These are phyloP conservation scores for Tenebrio molitor DNA, from an alignment of 1,140 invertebrate species.

Conservation along the genomic window DNA sequence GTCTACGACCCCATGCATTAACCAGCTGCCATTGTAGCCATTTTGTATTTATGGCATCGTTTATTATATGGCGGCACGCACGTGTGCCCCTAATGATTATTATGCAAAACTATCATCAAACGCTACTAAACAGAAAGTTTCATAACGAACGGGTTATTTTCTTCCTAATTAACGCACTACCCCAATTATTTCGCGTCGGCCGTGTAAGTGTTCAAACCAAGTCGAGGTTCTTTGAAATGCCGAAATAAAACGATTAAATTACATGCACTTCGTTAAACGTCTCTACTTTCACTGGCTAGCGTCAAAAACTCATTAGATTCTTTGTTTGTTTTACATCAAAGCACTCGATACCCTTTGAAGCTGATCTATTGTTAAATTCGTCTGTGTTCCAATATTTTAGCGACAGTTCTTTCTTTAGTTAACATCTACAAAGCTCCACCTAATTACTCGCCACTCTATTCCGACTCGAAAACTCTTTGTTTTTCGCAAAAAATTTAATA, in stretches of 20 bases:
- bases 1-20: too few relatives aligned
- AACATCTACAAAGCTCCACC: constrained; percentile 7
- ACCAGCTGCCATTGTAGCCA: too few relatives aligned
- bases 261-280: constrained; percentile 36
- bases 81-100: too few relatives aligned
- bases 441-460: constrained; percentile 25
- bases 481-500: too few relatives aligned
- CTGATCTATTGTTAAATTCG: constrained; percentile 32
- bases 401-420: constrained; percentile 28
- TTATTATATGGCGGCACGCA: not conserved
- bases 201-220: constrained; percentile 1
- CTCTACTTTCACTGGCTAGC: constrained; percentile 34
- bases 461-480: too few relatives aligned
- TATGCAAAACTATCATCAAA: too few relatives aligned
- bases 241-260: constrained; percentile 42
- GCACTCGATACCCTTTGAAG: constrained; percentile 36
- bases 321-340: constrained; percentile 45
- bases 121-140: too few relatives aligned
- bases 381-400: constrained; percentile 18
- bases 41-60: too few relatives aligned
- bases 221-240: constrained; percentile 10
- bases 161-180: not conserved
- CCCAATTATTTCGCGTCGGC: not conserved
- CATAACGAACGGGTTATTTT: too few relatives aligned
- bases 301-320: constrained; percentile 44